A percentile compares a stretch with the other conserved stretches of the same genome.
Conservation (phyloP, 92 coral and sea anemone genomes). For the Plumapathes pennacea region DNA sequence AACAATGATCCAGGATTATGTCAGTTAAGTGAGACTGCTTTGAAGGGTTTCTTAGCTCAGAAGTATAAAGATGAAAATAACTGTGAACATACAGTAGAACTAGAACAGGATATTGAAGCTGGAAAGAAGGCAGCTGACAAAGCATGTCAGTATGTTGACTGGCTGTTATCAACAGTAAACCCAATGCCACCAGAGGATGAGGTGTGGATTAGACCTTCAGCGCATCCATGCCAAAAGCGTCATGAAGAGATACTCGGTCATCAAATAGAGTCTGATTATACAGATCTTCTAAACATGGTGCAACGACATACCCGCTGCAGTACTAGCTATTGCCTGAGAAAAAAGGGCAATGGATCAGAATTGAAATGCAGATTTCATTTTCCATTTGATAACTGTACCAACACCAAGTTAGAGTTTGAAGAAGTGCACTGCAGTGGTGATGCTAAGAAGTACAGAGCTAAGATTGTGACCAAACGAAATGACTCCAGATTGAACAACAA, state of each 20-base stretch:
- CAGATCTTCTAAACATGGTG: constrained; percentile 48
- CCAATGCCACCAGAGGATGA: constrained; percentile 10
- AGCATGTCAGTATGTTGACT: constrained; percentile 41
- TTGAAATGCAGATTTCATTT: constrained; percentile 59
- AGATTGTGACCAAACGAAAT: constrained; percentile 49
- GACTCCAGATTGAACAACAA: constrained; percentile 46
- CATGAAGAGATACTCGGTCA: constrained; percentile 17
- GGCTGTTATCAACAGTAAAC: constrained; percentile 22
- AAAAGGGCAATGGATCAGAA: constrained; percentile 24
- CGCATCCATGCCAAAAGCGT: constrained; percentile 19
- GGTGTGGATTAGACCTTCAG: constrained; percentile 29
- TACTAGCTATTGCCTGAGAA: constrained; percentile 59
- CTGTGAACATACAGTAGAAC: constrained; percentile 9
- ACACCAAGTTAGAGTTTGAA: constrained; percentile 49
- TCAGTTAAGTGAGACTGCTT: constrained; percentile 23
- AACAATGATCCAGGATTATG: constrained; percentile 48
- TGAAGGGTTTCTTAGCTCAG: constrained; percentile 18
- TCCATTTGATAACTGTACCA: constrained; percentile 38
- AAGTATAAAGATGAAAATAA: constrained; percentile 2
- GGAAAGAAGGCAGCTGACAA: constrained; percentile 33
- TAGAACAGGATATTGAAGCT: constrained; percentile 44
- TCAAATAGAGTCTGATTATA: constrained; percentile 34
- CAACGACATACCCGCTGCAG: constrained; percentile 56
- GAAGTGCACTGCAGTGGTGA: constrained; percentile 25
- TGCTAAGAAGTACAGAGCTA: constrained; percentile 49